Evolutionary conservation across 1,140 invertebrate genomes (phyloP), one percentile per base, ranked within the genome.

Genomic region (Atta texana): DNA sequence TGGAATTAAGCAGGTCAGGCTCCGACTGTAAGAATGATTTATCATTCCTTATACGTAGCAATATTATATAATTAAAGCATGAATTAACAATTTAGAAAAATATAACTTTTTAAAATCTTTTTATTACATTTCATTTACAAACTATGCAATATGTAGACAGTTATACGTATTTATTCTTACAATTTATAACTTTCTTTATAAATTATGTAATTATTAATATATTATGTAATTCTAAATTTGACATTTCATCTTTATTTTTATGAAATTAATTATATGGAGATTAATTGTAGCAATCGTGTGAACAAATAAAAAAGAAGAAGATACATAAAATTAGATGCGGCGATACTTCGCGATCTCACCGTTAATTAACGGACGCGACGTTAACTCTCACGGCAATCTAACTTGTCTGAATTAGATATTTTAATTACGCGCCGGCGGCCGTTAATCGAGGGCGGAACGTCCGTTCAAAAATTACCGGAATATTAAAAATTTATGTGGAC

Each of bases 351-450:
- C 74, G 31, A 57, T 78, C 12, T 21, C 21, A 24, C 4, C 24
- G 28, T 44, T 24, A 57, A 74, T 84, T 75, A 84, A 84, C 55
- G 69, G 21, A n/a, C 34, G 18, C 39, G 39, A 74, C 44, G 80
- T 84, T 75, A 82, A 84, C 72, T 31, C 44, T 49, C 69, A 21
- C 69, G 77, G 34, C 64, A 10, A 82, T 39, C 80, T 74, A 84
- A 84, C 55, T 31, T 31, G 80, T n/a, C 24, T 55, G 80, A 84
- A 84, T 84, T 84, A 84, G 69, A 84, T 84, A 84, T 84, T 84
- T 84, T 75, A 84, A 84, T 84, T 75, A 84, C 80, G 14, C 80
- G 53, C 39, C 53, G 57, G 69, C 24, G 80, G 10, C 49, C 68
- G 80, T 72, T 74, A 82, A 82, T 82, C 80, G 80, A 82, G 53